Evolutionary conservation across 92 coral and sea anemone species (phyloP).

Genomic region (Epizoanthus illoricatus): DNA sequence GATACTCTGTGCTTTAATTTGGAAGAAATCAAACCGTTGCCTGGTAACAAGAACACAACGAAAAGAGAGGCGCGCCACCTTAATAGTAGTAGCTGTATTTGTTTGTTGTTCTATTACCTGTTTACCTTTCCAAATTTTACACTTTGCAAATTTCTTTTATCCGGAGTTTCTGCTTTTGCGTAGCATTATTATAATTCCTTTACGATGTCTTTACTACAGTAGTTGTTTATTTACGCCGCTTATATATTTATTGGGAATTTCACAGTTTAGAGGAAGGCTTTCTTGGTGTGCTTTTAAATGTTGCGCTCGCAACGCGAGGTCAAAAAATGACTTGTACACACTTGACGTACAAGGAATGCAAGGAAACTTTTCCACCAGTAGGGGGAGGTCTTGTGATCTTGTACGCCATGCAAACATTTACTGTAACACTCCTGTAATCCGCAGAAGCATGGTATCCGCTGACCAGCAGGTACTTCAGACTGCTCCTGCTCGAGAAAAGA

Average conservation of each 20-base stretch:
- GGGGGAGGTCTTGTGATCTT: conserved; percentile 15
- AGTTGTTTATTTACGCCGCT: conserved; percentile 19
- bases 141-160: conserved; percentile 20
- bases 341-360: conserved; percentile 24
- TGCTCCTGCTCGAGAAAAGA: not conserved
- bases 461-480: conserved; percentile 20
- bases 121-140: conserved; percentile 24
- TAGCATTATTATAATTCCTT: not conserved
- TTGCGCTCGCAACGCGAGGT: conserved; percentile 14
- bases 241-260: conserved; percentile 2
- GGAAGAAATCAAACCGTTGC: not conserved
- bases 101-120: not conserved
- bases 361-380: not conserved
- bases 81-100: not conserved
- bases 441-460: conserved; percentile 13
- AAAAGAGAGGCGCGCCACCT: conserved; percentile 8
- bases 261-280: conserved; percentile 11
- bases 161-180: conserved; percentile 14
- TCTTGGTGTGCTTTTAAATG: conserved; percentile 17
- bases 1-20: conserved; percentile 14
- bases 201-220: conserved; percentile 16
- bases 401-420: conserved; percentile 8
- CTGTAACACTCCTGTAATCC: conserved; percentile 10
- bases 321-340: conserved; percentile 8
- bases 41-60: conserved; percentile 18